Evolutionary conservation across 2,888 invertebrate genomes (phyloP).

Genomic region (Mythimna pallens): DNA sequence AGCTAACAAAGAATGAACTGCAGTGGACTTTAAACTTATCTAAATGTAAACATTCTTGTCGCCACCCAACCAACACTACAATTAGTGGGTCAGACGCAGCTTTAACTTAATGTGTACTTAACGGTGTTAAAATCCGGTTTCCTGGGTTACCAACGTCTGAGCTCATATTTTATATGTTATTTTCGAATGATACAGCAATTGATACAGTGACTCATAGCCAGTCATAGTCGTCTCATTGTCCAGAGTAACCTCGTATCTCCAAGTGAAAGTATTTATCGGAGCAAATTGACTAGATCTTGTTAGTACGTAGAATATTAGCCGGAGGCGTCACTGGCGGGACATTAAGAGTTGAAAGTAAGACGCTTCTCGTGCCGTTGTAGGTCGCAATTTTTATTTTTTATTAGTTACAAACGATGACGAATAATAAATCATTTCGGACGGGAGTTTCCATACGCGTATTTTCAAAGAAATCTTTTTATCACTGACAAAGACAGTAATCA

Average conservation of each 20-base stretch:
- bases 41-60: slow-evolving; percentile 76
- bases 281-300: slow-evolving; percentile 67
- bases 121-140: slow-evolving; percentile 84
- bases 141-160: slow-evolving; percentile 67
- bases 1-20: slow-evolving; percentile 69
- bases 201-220: slow-evolving; percentile 68
- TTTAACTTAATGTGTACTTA: slow-evolving; percentile 81
- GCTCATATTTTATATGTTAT: slow-evolving; percentile 65
- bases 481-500: slow-evolving; percentile 26
- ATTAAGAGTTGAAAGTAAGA: slow-evolving; percentile 38
- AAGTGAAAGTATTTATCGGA: slow-evolving; percentile 78
- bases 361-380: slow-evolving; percentile 12
- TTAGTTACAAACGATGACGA: neutral
- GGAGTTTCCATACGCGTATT: slow-evolving; percentile 14
- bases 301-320: slow-evolving; percentile 58
- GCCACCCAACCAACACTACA: slow-evolving; percentile 69
- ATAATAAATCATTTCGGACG: slow-evolving; percentile 12
- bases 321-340: slow-evolving; percentile 52
- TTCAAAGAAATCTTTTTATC: slow-evolving; percentile 35
- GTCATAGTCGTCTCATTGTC: slow-evolving; percentile 70
- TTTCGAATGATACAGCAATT: slow-evolving; percentile 64
- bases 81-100: slow-evolving; percentile 82
- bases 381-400: slow-evolving; percentile 11
- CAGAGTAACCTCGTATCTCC: slow-evolving; percentile 71
- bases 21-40: slow-evolving; percentile 74